Base-by-base conservation (phyloP, 1,140 invertebrate species). In the Sitodiplosis mosellana region DNA sequence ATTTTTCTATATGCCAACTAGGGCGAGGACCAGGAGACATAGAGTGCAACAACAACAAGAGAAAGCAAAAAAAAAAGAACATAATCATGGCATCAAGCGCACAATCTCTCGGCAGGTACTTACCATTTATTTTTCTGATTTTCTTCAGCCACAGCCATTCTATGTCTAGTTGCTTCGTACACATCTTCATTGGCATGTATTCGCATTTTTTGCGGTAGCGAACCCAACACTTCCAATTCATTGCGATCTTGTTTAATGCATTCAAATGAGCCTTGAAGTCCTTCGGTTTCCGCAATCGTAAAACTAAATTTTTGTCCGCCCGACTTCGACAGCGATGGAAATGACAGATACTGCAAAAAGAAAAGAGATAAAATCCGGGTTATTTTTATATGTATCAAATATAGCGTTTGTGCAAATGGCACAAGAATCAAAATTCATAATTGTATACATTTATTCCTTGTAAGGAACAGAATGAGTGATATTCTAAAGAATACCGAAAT, bases 151-250 rank as follows among this genome's bases (percentile, higher is more conserved):
- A 78, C 79, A 49, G 83, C 85, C 84, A 94, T 90, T 54, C 86
- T 78, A 61, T 83, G 78, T 66, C 81, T 77, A 52, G 90, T 94
- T 48, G 80, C 78, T 67, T 90, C 86, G 64, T 93, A 94, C 48
- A 91, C 83, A 69, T 95, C 89, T 63, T 94, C 90, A 54, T 90
- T 93, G 53, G 90, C 90, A 60, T 85, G 82, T 52, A 94, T 81
- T 47, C 83, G 77, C 76, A 94, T 87, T 61, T 84, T 85, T 58
- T 78, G 75, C 47, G 81, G 77, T 65, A 93, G 70, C 43, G 80
- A 72, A 48, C 89, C 89, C 60, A 90, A 75, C 50, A 79, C 79
- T 66, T 86, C 81, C 65, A 91, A 67, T 56, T 70, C 71, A 54
- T 74, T 70, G 48, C 66, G 65, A 48, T 68, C 72, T 68, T 88